Base-by-base conservation (phyloP, 1,140 invertebrate species). In the Tachypleus tridentatus region DNA sequence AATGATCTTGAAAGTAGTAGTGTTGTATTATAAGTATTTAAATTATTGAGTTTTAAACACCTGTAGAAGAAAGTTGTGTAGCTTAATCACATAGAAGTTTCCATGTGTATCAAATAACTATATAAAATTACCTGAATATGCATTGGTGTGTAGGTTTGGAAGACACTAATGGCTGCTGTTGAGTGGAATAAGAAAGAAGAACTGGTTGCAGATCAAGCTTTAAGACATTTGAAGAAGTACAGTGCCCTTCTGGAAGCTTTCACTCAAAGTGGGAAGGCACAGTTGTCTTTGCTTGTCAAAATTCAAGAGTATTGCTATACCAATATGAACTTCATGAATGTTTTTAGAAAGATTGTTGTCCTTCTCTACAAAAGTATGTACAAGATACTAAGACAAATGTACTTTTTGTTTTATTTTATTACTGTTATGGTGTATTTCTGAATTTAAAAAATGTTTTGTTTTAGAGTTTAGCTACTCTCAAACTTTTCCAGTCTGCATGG, bases 171-270 rank as follows among this genome's bases (percentile, higher is more conserved):
- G 93, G 84, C 85, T 64, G 86, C 89, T 72, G 89, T 91, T 59
- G 93, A 98, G 80, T 97, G 93, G 93, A 97, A 96, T 78, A 98
- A 97, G 79, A 97, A 97, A 77, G 93, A 97, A 79, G 93, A 97
- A 78, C 79, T 97, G 65, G 85, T 97, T 67, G 91, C 93, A 68
- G 93, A 96, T 75, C 93, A 96, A 79, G 91, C 92, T 57, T 82
- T 95, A 29, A 92, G 93, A 76, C 91, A 96, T 79, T 79, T 96
- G 67, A 88, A 88, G 57, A 82, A 83, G 69, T 95, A 93, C 77
- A 88, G 89, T 70, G 83, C 85, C 59, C 80, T 98, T 65, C 85
- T 97, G 74, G 86, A 84, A 69, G 88, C 89, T 9, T 94, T 97
- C 73, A 87, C 89, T 68, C 75, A 73, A 72, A 87, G 84, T 69